These are phyloP conservation scores for Yponomeuta malinellus DNA, from an alignment of 2,888 invertebrate genomes.

Conservation along the genomic window DNA sequence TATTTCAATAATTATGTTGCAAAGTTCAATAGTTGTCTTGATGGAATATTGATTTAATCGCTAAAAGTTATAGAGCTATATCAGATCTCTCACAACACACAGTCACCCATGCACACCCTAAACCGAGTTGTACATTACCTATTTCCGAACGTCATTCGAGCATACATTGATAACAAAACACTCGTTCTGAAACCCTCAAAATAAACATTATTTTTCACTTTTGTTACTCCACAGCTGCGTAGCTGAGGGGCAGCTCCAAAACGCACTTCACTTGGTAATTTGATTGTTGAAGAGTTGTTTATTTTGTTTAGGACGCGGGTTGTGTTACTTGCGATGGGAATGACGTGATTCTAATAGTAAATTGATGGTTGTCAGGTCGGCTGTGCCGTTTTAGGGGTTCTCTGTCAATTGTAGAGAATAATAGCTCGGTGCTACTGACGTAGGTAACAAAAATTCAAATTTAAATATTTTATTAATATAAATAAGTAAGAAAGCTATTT, in stretches of 20 bases:
- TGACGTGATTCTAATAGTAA: background rate
- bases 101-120: background rate
- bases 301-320: background rate
- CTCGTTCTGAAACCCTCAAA: conserved; percentile 11
- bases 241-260: background rate
- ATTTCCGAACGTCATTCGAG: conserved; percentile 7
- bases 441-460: too few relatives aligned
- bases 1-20: too few relatives aligned
- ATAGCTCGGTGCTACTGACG: too few relatives aligned
- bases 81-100: background rate
- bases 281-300: background rate
- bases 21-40: too few relatives aligned
- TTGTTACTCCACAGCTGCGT: conserved; percentile 9
- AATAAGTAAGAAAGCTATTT: too few relatives aligned
- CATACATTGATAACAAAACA: conserved; percentile 10
- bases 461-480: too few relatives aligned
- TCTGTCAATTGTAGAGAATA: background rate
- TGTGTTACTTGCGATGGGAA: background rate
- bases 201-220: conserved; percentile 11
- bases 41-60: too few relatives aligned
- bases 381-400: background rate
- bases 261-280: background rate
- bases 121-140: background rate
- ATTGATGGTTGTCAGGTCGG: background rate
- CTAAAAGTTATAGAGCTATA: too few relatives aligned